These are phyloP conservation scores for Istiophorus platypterus DNA, from an alignment of 2,113 vertebrate species.

Conservation along the genomic window DNA sequence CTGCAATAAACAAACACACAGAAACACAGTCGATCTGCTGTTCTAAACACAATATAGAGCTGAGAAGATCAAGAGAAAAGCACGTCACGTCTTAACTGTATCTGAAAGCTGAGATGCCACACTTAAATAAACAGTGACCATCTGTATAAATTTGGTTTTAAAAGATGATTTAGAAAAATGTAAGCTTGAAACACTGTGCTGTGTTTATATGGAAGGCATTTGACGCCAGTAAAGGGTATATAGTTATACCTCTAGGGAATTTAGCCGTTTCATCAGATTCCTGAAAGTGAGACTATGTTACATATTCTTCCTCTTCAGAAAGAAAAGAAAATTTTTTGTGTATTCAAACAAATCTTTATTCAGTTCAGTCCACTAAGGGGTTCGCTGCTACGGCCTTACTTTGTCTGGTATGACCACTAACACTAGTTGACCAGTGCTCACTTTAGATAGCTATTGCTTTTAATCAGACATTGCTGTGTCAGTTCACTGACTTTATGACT, in stretches of 20 bases:
- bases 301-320: not conserved
- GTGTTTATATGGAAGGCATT: too few relatives aligned
- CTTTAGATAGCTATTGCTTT: too few relatives aligned
- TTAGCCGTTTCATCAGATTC: too few relatives aligned
- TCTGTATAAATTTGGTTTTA: not conserved
- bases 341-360: not conserved
- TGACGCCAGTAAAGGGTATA: too few relatives aligned
- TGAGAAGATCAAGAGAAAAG: not conserved
- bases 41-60: not conserved
- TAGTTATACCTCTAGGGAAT: not conserved
- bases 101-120: not conserved
- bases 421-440: not conserved
- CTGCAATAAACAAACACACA: constrained; percentile 76
- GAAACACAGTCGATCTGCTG: not conserved
- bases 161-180: not conserved
- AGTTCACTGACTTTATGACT: too few relatives aligned
- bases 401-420: not conserved
- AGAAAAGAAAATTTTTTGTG: not conserved
- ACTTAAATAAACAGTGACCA: not conserved
- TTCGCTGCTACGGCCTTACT: not conserved
- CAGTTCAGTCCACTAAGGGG: not conserved
- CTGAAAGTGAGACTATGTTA: not conserved
- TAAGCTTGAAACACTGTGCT: not conserved
- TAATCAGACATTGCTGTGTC: too few relatives aligned
- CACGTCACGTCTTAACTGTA: too few relatives aligned